A percentile compares a stretch with the other conserved stretches of the same genome.
Conservation (phyloP, 2,113 vertebrate species). For the Clarias batrachus region DNA sequence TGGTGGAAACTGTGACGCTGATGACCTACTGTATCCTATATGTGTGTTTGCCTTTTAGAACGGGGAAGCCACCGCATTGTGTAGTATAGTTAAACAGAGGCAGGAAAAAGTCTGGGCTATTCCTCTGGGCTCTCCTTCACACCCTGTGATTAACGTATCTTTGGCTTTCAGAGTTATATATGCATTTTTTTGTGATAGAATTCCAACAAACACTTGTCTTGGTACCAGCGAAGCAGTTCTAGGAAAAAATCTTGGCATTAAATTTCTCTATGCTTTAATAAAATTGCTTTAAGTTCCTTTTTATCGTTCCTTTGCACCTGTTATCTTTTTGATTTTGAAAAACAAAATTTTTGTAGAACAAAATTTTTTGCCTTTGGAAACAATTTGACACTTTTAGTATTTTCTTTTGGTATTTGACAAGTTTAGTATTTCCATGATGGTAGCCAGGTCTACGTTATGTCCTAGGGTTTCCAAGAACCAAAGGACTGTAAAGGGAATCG, state of each 20-base stretch:
- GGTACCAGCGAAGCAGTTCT: conserved; percentile 17
- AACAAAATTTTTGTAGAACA: too few relatives aligned
- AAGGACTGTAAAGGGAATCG: neutral
- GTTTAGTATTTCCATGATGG: neutral
- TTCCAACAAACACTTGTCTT: conserved; percentile 37
- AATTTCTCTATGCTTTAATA: neutral
- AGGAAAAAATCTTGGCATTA: neutral
- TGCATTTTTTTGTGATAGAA: conserved; percentile 25
- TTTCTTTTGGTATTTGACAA: neutral
- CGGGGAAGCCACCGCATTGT: conserved; percentile 9
- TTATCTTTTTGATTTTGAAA: neutral
- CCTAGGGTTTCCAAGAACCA: neutral
- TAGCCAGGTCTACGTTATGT: neutral
- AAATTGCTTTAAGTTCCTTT: neutral
- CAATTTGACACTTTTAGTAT: neutral
- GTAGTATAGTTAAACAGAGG: conserved; percentile 1
- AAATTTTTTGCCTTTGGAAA: neutral
- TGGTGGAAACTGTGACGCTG: conserved; percentile 59
- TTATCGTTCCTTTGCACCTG: neutral
- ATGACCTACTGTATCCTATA: conserved; percentile 37
- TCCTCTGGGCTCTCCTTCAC: conserved; percentile 32
- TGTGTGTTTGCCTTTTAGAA: neutral
- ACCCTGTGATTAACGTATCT: conserved; percentile 49
- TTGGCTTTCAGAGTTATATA: conserved; percentile 28
- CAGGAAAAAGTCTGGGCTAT: conserved; percentile 28